These are phyloP conservation scores for Leptestheria dahalacensis DNA, from an alignment of 1,140 invertebrate species.

Conservation along the genomic window DNA sequence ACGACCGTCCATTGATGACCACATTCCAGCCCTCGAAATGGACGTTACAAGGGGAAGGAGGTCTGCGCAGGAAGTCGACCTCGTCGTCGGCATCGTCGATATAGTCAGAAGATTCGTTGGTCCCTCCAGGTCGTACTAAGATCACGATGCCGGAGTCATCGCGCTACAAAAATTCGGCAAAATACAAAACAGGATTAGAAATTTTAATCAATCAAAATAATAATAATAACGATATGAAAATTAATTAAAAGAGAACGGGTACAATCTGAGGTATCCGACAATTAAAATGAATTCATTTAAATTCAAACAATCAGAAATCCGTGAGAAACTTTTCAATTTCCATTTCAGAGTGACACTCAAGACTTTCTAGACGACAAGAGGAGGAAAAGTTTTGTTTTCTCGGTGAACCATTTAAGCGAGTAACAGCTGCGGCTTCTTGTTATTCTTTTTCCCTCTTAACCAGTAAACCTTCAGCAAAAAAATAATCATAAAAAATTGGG, in stretches of 20 bases:
- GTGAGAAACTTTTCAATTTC: neutral
- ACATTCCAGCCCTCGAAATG: conserved; percentile 74
- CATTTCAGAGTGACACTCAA: too few species aligned
- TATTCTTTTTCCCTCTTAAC: too few species aligned
- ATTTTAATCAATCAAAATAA: neutral
- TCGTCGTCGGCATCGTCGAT: conserved; percentile 40
- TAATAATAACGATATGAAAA: too few species aligned
- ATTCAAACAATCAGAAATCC: neutral
- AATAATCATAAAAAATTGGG: too few species aligned
- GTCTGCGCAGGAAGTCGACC: conserved; percentile 32
- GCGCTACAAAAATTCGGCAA: conserved; percentile 10
- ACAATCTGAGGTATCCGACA: too few species aligned
- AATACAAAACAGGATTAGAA: conserved; percentile 1
- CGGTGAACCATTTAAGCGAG: too few species aligned
- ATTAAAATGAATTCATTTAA: neutral
- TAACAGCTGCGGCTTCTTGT: too few species aligned
- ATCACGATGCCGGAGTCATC: conserved; percentile 47
- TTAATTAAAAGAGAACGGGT: too few species aligned
- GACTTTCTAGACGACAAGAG: too few species aligned
- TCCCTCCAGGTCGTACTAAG: conserved; percentile 27
- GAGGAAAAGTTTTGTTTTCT: too few species aligned
- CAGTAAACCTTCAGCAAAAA: too few species aligned
- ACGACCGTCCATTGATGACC: conserved; percentile 69
- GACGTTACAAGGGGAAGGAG: conserved; percentile 63
- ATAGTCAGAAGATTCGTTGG: conserved; percentile 47